Evolutionary conservation across 2,797 vertebrate species (phyloP).

Genomic region (Sus cebifrons): DNA sequence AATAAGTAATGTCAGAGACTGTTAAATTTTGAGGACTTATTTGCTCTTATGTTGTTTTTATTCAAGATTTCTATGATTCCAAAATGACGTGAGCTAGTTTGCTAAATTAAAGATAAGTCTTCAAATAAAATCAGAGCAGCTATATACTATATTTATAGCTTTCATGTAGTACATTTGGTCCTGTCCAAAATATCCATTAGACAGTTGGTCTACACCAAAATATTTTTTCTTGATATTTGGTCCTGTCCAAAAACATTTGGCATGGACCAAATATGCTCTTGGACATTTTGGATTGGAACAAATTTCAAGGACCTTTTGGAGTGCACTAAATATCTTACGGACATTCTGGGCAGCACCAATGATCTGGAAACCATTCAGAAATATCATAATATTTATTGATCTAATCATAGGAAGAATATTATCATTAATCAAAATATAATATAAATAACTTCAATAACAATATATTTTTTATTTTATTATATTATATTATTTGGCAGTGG

Average conservation of each 20-base stretch:
- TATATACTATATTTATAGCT: not conserved
- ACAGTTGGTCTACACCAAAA: not conserved
- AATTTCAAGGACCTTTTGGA: not conserved
- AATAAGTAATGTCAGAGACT: not conserved
- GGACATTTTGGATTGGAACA: not conserved
- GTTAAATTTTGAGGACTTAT: not conserved
- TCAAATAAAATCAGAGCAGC: not conserved
- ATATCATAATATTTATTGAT: not conserved
- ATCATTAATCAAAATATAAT: not conserved
- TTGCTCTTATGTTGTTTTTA: not conserved
- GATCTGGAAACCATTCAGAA: not conserved
- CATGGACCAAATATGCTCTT: not conserved
- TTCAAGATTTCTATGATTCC: not conserved
- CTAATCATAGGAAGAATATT: not conserved
- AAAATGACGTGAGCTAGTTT: not conserved
- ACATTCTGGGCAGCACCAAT: not conserved
- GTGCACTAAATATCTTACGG: not conserved
- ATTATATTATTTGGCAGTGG: too few relatives aligned
- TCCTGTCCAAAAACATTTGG: not conserved
- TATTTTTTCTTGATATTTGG: not conserved
- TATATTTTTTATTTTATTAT: too few relatives aligned
- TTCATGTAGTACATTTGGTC: not conserved
- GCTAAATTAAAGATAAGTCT: not conserved
- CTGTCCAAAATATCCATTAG: not conserved
- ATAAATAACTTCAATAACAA: conserved; percentile 20